Conservation (phyloP, 2,797 vertebrate genomes). For the Pangasius larnaudii region DNA sequence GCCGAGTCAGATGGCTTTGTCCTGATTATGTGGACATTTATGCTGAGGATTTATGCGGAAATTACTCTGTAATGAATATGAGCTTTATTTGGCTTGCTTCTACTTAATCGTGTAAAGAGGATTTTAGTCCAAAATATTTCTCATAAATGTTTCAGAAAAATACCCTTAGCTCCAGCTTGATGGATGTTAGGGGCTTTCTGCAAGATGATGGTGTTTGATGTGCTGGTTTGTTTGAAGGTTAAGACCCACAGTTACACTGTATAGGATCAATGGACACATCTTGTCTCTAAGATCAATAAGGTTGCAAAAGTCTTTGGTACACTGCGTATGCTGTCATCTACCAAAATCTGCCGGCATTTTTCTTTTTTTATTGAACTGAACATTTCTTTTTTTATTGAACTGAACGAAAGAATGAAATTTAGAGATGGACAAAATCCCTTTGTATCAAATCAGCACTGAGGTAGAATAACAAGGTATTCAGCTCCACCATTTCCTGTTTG, state of each 20-base stretch:
- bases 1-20: slow-evolving; percentile 10
- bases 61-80: slow-evolving; percentile 20
- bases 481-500: neutral
- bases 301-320: neutral
- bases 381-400: neutral
- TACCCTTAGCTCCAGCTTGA: neutral
- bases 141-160: slow-evolving; percentile 20
- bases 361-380: neutral
- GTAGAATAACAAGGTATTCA: neutral
- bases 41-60: slow-evolving; percentile 25
- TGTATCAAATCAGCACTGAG: neutral
- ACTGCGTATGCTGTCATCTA: slow-evolving; percentile 11
- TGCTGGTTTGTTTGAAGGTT: slow-evolving; percentile 20
- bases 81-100: slow-evolving; percentile 26
- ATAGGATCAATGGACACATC: slow-evolving; percentile 22
- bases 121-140: slow-evolving; percentile 21
- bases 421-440: neutral
- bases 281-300: slow-evolving; percentile 23
- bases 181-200: slow-evolving; percentile 1
- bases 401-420: neutral
- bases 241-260: neutral
- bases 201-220: neutral
- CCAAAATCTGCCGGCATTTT: slow-evolving; percentile 2
- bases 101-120: slow-evolving; percentile 14
- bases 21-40: slow-evolving; percentile 8